phyloP scores from a whole-genome alignment of 1,140 invertebrate species.

The Lucilia cuprina region DNA sequence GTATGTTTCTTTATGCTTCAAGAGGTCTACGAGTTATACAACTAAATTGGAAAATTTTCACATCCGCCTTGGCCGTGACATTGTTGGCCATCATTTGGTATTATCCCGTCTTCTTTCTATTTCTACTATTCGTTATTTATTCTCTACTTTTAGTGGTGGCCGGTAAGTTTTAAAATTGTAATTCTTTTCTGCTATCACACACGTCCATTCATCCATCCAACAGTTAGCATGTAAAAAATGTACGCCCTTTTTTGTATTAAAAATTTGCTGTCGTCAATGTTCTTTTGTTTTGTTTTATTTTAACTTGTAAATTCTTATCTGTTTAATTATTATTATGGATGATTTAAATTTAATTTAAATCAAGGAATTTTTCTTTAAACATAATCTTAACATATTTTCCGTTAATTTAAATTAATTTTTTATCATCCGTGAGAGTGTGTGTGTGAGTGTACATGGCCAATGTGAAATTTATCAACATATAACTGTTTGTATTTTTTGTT shows the following conservation, averaged over 20 bases:
- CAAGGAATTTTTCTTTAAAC: not conserved
- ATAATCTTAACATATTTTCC: not conserved
- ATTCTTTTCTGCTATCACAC: too few species aligned
- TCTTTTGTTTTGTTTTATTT: too few species aligned
- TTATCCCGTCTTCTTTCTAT: conserved; percentile 60
- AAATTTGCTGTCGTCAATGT: too few species aligned
- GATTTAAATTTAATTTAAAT: not conserved
- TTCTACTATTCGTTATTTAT: conserved; percentile 58
- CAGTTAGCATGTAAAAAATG: not conserved
- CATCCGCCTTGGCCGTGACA: conserved; percentile 53
- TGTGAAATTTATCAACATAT: not conserved
- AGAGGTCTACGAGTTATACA: conserved; percentile 49
- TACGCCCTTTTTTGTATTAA: conserved; percentile 17
- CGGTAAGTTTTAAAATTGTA: conserved; percentile 48
- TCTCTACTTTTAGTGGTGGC: conserved; percentile 55
- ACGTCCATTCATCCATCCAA: too few species aligned
- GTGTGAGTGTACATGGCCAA: too few species aligned
- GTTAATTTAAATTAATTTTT: conserved; percentile 40
- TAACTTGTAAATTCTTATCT: not conserved
- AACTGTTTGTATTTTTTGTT: not conserved
- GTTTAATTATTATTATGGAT: not conserved
- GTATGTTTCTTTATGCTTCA: conserved; percentile 38
- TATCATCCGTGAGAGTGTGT: conserved; percentile 10
- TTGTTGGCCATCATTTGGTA: conserved; percentile 60
- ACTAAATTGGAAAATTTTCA: conserved; percentile 59